These are phyloP conservation scores for Yponomeuta evonymella DNA, from an alignment of 2,888 invertebrate genomes.

Conservation along the genomic window DNA sequence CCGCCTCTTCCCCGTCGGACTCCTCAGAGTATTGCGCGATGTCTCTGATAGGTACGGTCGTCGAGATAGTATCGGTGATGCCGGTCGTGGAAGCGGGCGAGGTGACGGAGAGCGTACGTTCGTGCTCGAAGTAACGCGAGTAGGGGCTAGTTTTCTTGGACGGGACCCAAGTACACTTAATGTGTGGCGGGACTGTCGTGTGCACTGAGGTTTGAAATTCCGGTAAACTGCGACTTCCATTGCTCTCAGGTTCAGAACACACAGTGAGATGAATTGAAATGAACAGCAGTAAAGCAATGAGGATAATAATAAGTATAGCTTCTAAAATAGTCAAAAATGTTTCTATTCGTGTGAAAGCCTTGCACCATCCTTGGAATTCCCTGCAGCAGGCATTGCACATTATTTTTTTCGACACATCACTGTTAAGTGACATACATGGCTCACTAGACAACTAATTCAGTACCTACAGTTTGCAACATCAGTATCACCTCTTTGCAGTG, in stretches of 20 bases:
- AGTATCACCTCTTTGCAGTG: no score
- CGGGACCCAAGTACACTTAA: constrained; percentile 52
- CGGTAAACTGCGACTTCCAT: not conserved
- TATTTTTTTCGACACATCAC: constrained; percentile 25
- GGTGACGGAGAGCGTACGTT: not conserved
- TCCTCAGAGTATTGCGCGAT: constrained; percentile 17
- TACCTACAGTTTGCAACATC: constrained; percentile 20
- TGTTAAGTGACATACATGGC: constrained; percentile 28
- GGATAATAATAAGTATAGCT: constrained; percentile 38
- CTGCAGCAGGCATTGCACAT: constrained; percentile 53
- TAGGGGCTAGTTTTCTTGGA: constrained; percentile 41
- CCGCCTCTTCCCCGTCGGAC: constrained; percentile 29
- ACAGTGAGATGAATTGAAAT: constrained; percentile 47
- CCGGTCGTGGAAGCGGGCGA: not conserved
- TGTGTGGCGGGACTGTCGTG: constrained; percentile 22
- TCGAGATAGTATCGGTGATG: not conserved
- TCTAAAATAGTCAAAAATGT: constrained; percentile 39
- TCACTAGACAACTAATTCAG: constrained; percentile 33
- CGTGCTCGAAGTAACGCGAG: constrained; percentile 36
- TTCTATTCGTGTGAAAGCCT: constrained; percentile 55
- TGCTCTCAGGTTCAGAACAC: constrained; percentile 27
- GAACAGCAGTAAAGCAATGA: constrained; percentile 44
- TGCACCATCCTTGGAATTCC: constrained; percentile 54
- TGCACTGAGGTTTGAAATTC: not conserved
- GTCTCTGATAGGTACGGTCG: not conserved